Base-by-base conservation (phyloP, 2,797 vertebrate genomes). In the Carcharodon carcharias region DNA sequence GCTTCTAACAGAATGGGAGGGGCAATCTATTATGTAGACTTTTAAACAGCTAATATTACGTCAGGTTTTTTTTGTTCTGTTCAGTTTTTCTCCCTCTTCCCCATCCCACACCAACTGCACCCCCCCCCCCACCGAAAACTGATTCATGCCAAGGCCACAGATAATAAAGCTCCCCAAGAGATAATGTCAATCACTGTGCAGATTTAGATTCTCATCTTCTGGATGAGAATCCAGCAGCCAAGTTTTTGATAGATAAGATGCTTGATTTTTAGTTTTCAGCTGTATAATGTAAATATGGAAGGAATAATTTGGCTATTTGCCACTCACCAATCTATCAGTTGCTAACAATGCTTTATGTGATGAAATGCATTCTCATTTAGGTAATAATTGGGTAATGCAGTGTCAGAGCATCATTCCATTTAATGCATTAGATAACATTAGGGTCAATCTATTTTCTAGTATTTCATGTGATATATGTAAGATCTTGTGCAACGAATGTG, bases 351-450 rank as follows among this genome's bases (percentile, higher is more conserved):
- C 67, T 95, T 23, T 35, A 35, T 58, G 45, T 73, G 45, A 0
- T 65, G 18, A 73, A 95, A 54, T 95, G 31, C 31, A 16, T 31
- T 35, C 71, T 95, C 45, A 95, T 40, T 85, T 63, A 77, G 11
- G 67, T 56, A 54, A 50, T 73, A 56, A 95, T n/a, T 7, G 18
- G 45, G 58, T 92, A 63, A 63, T 63, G 31, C 69, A 50, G 0
- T 95, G 50, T 95, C 67, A 95, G 28, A 71, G 50, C 28, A 95
- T 56, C 5, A 77, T 95, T 56, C 45, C 0, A 56, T 77, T 95
- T 95, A 95, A 95, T 73, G 91, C 40, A 54, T 45, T 56, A 21
- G 67, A 73, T 95, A 95, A 95, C 71, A 56, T 50, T 40, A 28
- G 65, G 50, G 28, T 95, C 40, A 73, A 50, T 94, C 40, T 95